A percentile compares a stretch with the other conserved stretches of the same genome.
phyloP scores from a whole-genome alignment of 2,797 vertebrate species.

The Coreius guichenoti region DNA sequence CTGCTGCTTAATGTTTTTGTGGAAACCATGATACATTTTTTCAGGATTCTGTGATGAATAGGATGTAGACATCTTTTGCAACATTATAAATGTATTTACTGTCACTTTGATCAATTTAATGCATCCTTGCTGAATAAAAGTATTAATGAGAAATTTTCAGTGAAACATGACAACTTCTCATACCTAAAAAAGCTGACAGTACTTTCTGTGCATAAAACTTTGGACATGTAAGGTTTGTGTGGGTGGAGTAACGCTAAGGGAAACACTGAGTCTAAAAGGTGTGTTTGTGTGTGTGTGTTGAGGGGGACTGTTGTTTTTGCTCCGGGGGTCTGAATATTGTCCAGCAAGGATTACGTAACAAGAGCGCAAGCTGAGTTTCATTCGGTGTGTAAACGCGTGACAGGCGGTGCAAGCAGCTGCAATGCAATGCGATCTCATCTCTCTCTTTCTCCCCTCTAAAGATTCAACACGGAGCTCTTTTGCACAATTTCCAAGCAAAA shows the following conservation, averaged over 20 bases:
- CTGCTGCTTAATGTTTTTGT: not conserved
- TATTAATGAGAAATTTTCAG: not conserved
- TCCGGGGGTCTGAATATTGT: conserved; percentile 55
- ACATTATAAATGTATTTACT: not conserved
- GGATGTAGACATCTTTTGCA: not conserved
- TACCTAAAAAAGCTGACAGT: not conserved
- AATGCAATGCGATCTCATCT: conserved; percentile 31
- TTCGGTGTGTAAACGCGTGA: conserved; percentile 50
- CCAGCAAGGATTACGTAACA: conserved; percentile 58
- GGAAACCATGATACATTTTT: not conserved
- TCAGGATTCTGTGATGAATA: not conserved
- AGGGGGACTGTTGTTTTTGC: conserved; percentile 56
- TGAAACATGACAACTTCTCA: no score
- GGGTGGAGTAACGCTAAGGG: not conserved
- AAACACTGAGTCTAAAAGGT: not conserved
- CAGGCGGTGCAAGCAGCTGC: conserved; percentile 50
- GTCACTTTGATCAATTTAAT: not conserved
- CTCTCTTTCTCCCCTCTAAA: not conserved
- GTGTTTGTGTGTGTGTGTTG: conserved; percentile 25
- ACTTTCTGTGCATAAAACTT: conserved; percentile 4
- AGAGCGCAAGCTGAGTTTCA: conserved; percentile 47
- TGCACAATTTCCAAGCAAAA: not conserved
- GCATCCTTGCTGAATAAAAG: not conserved
- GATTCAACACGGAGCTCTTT: conserved; percentile 25
- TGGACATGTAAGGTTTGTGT: conserved; percentile 13